phyloP scores from a whole-genome alignment of 2,797 vertebrate species.

The Lateolabrax maculatus region DNA sequence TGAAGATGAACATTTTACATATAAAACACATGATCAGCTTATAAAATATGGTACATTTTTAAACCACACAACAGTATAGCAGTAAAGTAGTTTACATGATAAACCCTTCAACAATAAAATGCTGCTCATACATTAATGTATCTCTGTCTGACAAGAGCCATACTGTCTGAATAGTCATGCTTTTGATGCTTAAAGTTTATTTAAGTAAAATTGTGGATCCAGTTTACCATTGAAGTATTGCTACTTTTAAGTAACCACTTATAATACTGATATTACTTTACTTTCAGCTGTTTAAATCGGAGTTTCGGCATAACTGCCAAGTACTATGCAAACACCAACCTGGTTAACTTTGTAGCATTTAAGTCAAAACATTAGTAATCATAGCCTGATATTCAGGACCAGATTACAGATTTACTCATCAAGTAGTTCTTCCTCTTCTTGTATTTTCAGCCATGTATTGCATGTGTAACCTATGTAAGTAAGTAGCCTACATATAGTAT shows the following conservation, averaged over 20 bases:
- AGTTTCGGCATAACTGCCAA: background rate
- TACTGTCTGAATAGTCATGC: background rate
- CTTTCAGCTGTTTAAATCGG: background rate
- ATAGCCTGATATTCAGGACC: background rate
- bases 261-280: too few species aligned
- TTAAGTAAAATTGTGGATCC: background rate
- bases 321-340: too few species aligned
- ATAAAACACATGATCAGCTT: background rate
- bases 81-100: background rate
- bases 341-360: background rate
- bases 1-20: background rate
- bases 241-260: background rate
- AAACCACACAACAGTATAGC: background rate
- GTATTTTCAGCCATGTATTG: background rate
- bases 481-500: too few species aligned
- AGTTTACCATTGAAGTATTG: background rate
- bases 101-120: background rate
- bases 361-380: background rate
- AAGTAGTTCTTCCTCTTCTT: background rate
- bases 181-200: background rate
- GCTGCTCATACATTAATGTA: background rate
- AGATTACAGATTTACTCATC: background rate
- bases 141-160: background rate
- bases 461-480: background rate
- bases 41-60: background rate